Evolutionary conservation across 2,113 vertebrate species (phyloP), one percentile per base, ranked within the genome.

Genomic region (Casuarius casuarius): DNA sequence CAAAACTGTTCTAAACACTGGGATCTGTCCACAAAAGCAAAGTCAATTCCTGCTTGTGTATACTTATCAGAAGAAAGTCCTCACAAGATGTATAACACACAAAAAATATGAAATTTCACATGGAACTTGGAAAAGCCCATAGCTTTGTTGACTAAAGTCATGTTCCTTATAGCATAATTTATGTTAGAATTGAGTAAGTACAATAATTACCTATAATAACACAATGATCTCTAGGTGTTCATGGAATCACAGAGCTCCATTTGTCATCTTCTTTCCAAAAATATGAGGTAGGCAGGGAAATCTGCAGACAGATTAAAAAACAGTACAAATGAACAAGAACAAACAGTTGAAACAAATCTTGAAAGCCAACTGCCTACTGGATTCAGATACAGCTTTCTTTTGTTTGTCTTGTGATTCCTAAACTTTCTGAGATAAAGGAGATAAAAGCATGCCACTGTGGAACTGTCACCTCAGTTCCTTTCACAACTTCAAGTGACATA

Each of bases 221-320:
- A 2, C 49, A 85, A 74, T 42, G 54, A 84, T 65, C 54, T 87
- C 91, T 94, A 95, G 38, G 58, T 90, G 87, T 83, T 91, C 75
- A 92, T 56, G 33, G 49, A 86, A 85, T 70, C 33, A 52, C 2
- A 9, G 22, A 38, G 42, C 56, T 96, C 87, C 84, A 96, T 95
- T 76, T 80, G 66, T 85, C 62, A 58, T 96, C 62, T 59, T 91
- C 71, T n/a, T 75, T 79, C 83, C 49, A 76, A 82, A 75, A 72
- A 48, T 6, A 0, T 90, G 93, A 97, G 92, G 92, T 87, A 97
- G 58, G 95, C 56, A 91, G 68, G 79, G 74, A 85, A 92, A 91
- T 82, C 96, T 96, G 56, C 17, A 67, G 13, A 40, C 26, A 76
- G 44, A 91, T 95, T 91, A 88, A 84, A 1, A n/a, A 76, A 86